phyloP scores from a whole-genome alignment of 2,797 vertebrate genomes.

The Anniella stebbinsi region DNA sequence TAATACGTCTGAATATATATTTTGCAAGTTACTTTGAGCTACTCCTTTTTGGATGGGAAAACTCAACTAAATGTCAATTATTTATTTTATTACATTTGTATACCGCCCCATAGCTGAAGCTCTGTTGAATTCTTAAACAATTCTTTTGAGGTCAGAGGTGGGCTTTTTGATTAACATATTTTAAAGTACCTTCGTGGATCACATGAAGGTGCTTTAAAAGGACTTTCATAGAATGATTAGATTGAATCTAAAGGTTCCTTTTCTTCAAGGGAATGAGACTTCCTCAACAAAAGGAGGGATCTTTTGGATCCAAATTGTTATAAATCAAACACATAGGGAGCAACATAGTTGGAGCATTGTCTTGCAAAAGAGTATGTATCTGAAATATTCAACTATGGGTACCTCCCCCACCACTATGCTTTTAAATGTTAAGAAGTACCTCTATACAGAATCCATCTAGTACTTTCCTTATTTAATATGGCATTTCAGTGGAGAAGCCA shows the following conservation, averaged over 20 bases:
- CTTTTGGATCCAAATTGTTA: neutral
- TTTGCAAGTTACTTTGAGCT: neutral
- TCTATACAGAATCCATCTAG: neutral
- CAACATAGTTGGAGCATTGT: neutral
- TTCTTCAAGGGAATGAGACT: neutral
- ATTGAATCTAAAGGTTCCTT: neutral
- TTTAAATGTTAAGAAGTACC: neutral
- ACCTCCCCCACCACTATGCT: neutral
- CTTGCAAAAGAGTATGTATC: neutral
- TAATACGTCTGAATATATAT: neutral
- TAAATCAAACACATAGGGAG: neutral
- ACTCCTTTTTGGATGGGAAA: no score
- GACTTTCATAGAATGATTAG: neutral
- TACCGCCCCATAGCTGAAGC: no score
- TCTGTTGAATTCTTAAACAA: neutral
- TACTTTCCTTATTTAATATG: neutral
- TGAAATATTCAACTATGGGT: neutral
- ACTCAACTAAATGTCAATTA: no score
- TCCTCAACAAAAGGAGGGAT: neutral
- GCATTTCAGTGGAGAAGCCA: neutral
- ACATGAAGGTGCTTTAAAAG: neutral
- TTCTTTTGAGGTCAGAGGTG: neutral
- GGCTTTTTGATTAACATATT: neutral
- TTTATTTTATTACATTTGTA: no score
- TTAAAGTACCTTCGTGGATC: neutral